These are phyloP conservation scores for Montipora sp. DNA, from an alignment of 64 coral and sea anemone species.

Conservation along the genomic window DNA sequence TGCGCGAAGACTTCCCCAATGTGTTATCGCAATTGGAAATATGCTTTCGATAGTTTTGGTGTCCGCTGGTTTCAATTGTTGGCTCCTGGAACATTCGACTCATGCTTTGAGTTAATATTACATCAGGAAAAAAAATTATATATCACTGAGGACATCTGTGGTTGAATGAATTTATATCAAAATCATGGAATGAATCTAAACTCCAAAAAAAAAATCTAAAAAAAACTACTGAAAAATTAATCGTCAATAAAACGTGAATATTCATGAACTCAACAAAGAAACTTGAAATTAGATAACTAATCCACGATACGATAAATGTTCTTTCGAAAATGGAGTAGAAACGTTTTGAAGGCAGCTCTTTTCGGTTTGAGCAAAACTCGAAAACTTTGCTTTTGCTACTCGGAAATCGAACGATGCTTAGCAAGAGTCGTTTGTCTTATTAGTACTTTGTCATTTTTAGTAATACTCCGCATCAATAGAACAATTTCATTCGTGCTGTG, in stretches of 20 bases:
- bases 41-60: not conserved
- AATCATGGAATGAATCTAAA: too few relatives aligned
- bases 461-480: not conserved
- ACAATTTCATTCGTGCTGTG: slow-evolving; percentile 26
- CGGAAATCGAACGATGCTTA: not conserved
- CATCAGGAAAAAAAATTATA: too few relatives aligned
- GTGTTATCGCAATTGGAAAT: not conserved
- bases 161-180: too few relatives aligned
- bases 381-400: not conserved
- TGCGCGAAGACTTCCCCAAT: not conserved
- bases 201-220: too few relatives aligned
- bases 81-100: not conserved
- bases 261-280: not conserved
- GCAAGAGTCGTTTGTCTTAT: too few relatives aligned
- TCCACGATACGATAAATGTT: not conserved
- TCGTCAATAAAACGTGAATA: not conserved
- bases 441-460: not conserved
- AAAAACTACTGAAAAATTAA: too few relatives aligned
- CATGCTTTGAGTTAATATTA: not conserved
- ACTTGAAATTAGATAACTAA: not conserved
- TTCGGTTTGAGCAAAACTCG: not conserved
- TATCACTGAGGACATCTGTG: too few relatives aligned
- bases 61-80: not conserved
- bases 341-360: not conserved
- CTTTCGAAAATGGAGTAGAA: not conserved